A percentile compares a stretch with the other conserved stretches of the same genome.
These are phyloP conservation scores for Falco rusticolus DNA, from an alignment of 2,797 vertebrate genomes.

Conservation along the genomic window DNA sequence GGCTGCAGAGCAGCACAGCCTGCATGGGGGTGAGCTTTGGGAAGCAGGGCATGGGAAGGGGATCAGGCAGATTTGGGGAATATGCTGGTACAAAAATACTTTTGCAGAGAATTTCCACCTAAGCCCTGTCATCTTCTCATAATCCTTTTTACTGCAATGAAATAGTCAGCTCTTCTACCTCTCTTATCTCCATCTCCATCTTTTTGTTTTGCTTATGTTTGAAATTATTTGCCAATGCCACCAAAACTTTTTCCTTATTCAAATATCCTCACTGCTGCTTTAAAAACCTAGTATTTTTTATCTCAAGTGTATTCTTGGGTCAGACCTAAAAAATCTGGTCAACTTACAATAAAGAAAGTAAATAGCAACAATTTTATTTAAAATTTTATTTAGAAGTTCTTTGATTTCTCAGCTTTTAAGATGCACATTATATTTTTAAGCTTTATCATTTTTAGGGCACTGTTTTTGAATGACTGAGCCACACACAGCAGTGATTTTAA, in stretches of 20 bases:
- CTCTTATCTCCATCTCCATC: neutral
- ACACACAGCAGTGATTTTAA: neutral
- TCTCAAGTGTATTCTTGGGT: neutral
- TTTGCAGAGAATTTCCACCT: neutral
- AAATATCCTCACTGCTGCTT: neutral
- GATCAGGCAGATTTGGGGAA: neutral
- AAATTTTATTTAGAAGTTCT: neutral
- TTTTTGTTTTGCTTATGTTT: neutral
- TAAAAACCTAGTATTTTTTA: neutral
- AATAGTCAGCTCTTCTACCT: neutral
- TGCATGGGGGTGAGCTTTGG: neutral
- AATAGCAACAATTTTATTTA: neutral
- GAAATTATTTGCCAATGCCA: neutral
- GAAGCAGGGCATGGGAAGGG: constrained; percentile 14
- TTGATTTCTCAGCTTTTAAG: neutral
- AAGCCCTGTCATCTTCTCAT: neutral
- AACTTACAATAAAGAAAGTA: neutral
- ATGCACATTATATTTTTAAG: neutral
- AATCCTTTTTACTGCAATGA: neutral
- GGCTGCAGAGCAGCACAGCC: neutral
- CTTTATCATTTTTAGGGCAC: neutral
- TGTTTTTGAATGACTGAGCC: neutral
- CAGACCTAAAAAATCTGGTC: neutral
- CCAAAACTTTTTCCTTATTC: neutral
- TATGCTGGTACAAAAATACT: neutral